These are phyloP conservation scores for Formicarius rufipectus DNA, from an alignment of 2,113 vertebrate genomes.

Conservation along the genomic window DNA sequence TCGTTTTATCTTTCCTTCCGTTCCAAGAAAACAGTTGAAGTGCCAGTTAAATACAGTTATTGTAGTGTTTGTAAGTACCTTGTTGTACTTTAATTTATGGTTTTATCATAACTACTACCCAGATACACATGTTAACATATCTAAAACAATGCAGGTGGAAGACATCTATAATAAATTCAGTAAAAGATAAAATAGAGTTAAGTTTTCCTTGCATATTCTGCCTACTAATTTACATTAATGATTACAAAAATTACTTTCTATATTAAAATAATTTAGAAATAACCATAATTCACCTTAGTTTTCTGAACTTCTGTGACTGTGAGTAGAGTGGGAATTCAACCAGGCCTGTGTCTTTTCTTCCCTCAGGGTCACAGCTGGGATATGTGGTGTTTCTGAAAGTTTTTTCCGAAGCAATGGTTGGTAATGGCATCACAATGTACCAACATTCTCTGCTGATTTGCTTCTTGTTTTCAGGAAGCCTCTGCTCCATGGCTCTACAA, in stretches of 20 bases:
- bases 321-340: neutral
- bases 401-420: neutral
- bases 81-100: neutral
- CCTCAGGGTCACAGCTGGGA: neutral
- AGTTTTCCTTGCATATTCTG: neutral
- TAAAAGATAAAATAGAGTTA: neutral
- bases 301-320: neutral
- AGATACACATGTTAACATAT: neutral
- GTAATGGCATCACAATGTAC: accelerated
- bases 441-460: neutral
- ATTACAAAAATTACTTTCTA: neutral
- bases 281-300: neutral
- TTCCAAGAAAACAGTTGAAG: neutral
- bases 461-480: neutral
- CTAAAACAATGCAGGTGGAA: neutral
- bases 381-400: neutral
- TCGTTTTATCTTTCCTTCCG: neutral
- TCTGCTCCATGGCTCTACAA: neutral
- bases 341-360: neutral
- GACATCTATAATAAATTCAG: neutral
- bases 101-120: neutral
- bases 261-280: neutral
- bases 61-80: neutral
- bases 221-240: neutral
- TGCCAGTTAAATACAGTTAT: neutral